Percentiles rank a stretch among this genome's conserved stretches.
These are phyloP conservation scores for Drosophila nebulosa DNA, from an alignment of 1,140 invertebrate genomes.

Conservation along the genomic window DNA sequence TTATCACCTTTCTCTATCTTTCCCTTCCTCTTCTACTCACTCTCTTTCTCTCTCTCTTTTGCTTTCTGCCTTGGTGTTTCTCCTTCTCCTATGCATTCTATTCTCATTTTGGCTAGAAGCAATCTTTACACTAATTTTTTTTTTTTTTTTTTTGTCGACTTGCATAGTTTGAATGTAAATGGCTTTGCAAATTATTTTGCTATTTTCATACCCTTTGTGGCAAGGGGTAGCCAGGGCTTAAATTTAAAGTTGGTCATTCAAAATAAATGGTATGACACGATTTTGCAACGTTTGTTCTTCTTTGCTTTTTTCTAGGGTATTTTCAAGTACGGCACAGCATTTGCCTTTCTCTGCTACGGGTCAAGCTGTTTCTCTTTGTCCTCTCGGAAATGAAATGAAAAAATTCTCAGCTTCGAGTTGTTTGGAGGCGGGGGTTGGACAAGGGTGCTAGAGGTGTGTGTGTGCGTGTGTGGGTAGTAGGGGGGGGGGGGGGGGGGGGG, in stretches of 20 bases:
- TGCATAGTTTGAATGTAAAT: background rate
- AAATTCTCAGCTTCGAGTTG: no score
- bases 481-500: no score
- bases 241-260: background rate
- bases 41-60: background rate
- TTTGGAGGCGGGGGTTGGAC: no score
- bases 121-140: background rate
- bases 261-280: no score
- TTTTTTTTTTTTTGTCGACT: background rate
- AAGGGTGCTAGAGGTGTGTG: background rate
- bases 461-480: no score
- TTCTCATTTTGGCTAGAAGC: background rate
- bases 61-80: no score
- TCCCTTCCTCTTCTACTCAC: no score
- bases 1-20: background rate
- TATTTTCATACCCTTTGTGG: background rate
- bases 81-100: background rate
- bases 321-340: no score
- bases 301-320: no score
- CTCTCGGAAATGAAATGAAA: background rate
- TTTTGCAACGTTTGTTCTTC: no score
- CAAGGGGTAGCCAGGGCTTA: no score
- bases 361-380: background rate
- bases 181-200: background rate
- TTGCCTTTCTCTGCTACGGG: background rate